Percentiles rank a stretch among this genome's conserved stretches.
These are phyloP conservation scores for Aspiorhynchus laticeps DNA, from an alignment of 2,113 vertebrate species.

Conservation along the genomic window DNA sequence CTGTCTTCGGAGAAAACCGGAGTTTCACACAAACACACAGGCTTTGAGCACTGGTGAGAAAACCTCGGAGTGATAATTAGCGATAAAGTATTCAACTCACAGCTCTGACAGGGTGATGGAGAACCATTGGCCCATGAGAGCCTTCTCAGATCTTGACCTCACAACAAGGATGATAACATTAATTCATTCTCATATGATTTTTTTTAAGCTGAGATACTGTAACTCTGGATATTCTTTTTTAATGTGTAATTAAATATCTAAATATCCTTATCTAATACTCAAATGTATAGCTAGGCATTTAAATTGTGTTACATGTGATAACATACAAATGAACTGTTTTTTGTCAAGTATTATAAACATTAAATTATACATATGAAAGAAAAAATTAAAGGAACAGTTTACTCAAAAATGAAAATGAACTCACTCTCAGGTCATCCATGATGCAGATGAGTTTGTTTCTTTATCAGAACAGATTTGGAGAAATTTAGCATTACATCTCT, in stretches of 20 bases:
- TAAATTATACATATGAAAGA: neutral
- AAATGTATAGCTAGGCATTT: neutral
- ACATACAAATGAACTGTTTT: neutral
- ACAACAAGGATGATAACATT: constrained; percentile 13
- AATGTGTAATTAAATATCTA: too few relatives aligned
- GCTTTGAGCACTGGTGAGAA: constrained; percentile 66
- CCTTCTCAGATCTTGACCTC: constrained; percentile 12
- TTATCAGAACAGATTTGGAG: neutral
- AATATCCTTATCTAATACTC: neutral
- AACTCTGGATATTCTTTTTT: constrained; percentile 27
- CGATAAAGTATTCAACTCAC: constrained; percentile 78
- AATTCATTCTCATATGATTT: constrained; percentile 13
- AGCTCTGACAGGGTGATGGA: constrained; percentile 73
- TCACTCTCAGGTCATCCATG: too few relatives aligned
- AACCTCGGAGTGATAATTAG: constrained; percentile 74
- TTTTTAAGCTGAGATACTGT: constrained; percentile 26
- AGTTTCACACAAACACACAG: constrained; percentile 64
- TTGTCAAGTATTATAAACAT: neutral
- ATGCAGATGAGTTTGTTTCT: neutral
- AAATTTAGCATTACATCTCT: neutral
- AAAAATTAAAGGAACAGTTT: too few relatives aligned
- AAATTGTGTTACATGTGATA: neutral
- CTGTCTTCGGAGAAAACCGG: constrained; percentile 70
- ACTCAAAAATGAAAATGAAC: neutral
- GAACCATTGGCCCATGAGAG: constrained; percentile 53